Base-by-base conservation (phyloP, 2,888 invertebrate species). In the Drosophila ustulata region DNA sequence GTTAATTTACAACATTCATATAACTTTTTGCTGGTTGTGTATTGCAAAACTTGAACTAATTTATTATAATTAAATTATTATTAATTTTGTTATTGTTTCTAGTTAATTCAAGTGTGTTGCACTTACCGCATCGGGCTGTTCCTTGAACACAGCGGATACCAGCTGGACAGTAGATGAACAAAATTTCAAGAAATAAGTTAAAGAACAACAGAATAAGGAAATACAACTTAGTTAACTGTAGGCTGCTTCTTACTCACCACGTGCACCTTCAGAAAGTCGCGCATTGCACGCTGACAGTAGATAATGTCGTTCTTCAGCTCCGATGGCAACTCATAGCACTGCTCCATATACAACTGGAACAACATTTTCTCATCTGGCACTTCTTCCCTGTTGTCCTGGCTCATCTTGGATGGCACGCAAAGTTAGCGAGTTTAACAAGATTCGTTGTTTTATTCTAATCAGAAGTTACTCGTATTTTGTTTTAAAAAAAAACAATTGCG, bases 271-370 rank as follows among this genome's bases (percentile, higher is more conserved):
- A 92, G 80, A 76, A 91, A 90, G 51, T 89, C 82, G 57, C 88
- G 89, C 61, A 92, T 52, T 39, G 91, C 88, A 63, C 91, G 89
- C 81, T 92, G 92, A 68, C 92, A 92, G 78, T 92, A 92, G 57
- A 91, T 80, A 75, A 92, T 84, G 78, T 92, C 92, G 71, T 91
- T 89, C 71, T 88, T 91, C 0, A 92, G 76, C 52, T 92, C 91
- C 58, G 78, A 73, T 6, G 91, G 92, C 69, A 91, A 78, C 71
- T 85, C 89, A 68, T 86, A 91, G 71, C 68, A 84, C 46, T 85
- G 88, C 50, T 90, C 89, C 71, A 90, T 66, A 63, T 90, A 91
- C 58, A 71, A 82, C 66, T 78, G 78, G 55, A 90, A 88, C 66
- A 72, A 61, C 50, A 61, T 37, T 43, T 23, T 28, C 43, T 66